Evolutionary conservation across 2,888 invertebrate species (phyloP), one percentile per base, ranked within the genome.

Genomic region (Incurvaria masculella): DNA sequence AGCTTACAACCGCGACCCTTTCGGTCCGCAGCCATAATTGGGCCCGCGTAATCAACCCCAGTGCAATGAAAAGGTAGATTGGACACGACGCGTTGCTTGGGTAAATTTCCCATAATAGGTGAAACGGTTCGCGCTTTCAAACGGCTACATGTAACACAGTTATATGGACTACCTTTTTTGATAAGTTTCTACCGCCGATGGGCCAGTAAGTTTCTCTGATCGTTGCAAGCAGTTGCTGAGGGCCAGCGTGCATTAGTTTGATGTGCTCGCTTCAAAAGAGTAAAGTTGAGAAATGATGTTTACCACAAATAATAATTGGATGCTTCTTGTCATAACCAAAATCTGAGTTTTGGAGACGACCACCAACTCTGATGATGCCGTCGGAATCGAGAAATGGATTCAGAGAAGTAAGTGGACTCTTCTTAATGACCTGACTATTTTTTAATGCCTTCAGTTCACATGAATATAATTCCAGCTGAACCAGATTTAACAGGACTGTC

Each of bases 31-130:
- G 43, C 46, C 16, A 21, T 10, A 20, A 49, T 42, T 8, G 49
- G 49, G 5, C 46, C 50, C 5, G 50, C 50, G 20, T 39, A 50
- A 21, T 48, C 50, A 10, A 50, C 2, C 6, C 48, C 48, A 11
- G 48, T 48, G 21, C 48, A 44, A n/a, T 21, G 19, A 44, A 51
- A 48, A 4, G 48, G 51, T 23, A 38, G 48, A 21, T 38, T 41
- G 4, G 46, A 42, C 11, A 17, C 48, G 21, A 48, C 21, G 4
- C 46, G 38, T 11, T 57, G 53, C 1, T 46, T 8, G 5, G 60
- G 60, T 18, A 59, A 44, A 16, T 56, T 46, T 1, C 59, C 61
- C 61, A 60, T 60, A 26, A 49, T 54, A 4, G 57, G 56, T n/a
- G 5, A 2, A 16, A 57, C 21, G 2, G 55, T 56, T 49, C 53